Evolutionary conservation across 2,797 vertebrate species (phyloP), one percentile per base, ranked within the genome.

Genomic region (Sebastes paucispinis): DNA sequence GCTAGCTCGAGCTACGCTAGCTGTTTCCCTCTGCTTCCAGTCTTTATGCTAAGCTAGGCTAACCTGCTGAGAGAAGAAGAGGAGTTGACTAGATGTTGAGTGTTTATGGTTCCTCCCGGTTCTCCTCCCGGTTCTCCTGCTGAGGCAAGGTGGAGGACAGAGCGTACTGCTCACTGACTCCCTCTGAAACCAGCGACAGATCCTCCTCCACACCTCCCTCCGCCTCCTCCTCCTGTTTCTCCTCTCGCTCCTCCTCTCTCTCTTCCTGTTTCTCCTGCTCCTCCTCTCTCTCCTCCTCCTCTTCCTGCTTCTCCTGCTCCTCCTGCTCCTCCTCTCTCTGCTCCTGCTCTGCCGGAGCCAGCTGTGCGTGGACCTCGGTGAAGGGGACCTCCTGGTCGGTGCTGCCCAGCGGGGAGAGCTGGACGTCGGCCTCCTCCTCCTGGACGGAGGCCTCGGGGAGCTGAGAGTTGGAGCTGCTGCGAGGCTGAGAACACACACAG

Each of bases 291-390:
- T 32, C 8, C 13, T 54, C 55, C 6, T 60, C 24, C 24, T 24
- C 24, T 24, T 24, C 24, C 24, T 24, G 24, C 24, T 24, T 24
- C 24, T 24, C 24, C 24, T 24, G 29, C 54, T 64, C 13, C 8
- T 36, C 5, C 39, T 25, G n/a, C 4, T 25, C 8, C 1, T 24
- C 74, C 20, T 90, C 83, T 29, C 84, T 87, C 88, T 94, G 93
- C 2, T 89, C 78, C 16, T 91, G 85, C 67, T 96, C 95, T 34
- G 0, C 88, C 66, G 94, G 83, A 39, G 94, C 93, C 69, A 94
- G 81, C 43, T 97, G 94, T 0, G 96, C 93, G 5, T 96, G 95
- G 52, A 94, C 94, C 83, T 97, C 94, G 0, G 92, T 84, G 0
- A 96, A 94, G 0, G 96, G 87, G 43, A 80, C 16, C 0, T 95